Conservation (phyloP, 92 coral and sea anemone genomes). For the Porites rus region DNA sequence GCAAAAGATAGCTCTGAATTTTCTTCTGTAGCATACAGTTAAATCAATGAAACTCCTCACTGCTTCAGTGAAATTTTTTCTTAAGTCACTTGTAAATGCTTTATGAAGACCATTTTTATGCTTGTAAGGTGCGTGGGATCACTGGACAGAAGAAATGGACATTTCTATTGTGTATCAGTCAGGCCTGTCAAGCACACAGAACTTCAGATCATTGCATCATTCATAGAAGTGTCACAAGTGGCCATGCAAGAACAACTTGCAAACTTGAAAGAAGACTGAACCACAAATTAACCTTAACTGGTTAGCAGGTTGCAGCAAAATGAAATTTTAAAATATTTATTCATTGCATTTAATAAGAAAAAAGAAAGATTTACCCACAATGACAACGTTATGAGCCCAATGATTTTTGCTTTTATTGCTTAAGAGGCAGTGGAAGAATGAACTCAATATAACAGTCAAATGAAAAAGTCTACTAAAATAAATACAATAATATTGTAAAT, state of each 20-base stretch:
- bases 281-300: neutral
- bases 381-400: neutral
- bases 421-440: neutral
- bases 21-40: too few relatives aligned
- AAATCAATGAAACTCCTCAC: too few relatives aligned
- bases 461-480: neutral
- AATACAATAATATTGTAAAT: neutral
- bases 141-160: constrained; percentile 81
- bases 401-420: neutral
- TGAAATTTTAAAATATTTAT: too few relatives aligned
- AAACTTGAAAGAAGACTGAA: constrained; percentile 81
- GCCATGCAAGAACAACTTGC: constrained; percentile 79
- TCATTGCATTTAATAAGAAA: neutral
- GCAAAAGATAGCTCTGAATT: too few relatives aligned
- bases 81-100: neutral
- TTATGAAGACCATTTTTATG: neutral
- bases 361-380: too few relatives aligned
- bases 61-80: neutral
- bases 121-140: constrained; percentile 82
- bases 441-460: neutral
- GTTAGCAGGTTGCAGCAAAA: too few relatives aligned
- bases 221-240: constrained; percentile 65
- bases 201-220: constrained; percentile 39
- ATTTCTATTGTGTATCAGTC: constrained; percentile 86
- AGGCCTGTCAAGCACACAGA: constrained; percentile 85